phyloP scores from a whole-genome alignment of 2,888 invertebrate species.

The Halocaridina rubra region DNA sequence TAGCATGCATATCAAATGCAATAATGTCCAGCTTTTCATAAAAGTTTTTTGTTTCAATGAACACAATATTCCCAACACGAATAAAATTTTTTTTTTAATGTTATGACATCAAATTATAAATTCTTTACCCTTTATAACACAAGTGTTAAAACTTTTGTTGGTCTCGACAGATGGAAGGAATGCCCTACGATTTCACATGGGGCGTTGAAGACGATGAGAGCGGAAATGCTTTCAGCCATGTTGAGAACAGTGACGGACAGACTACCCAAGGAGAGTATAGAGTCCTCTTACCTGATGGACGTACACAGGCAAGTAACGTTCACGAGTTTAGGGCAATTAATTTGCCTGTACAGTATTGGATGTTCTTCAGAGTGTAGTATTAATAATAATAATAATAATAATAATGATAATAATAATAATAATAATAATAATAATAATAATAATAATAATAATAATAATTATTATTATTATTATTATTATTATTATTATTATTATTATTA shows the following conservation, averaged over 20 bases:
- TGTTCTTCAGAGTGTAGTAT: too few species aligned
- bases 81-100: background rate
- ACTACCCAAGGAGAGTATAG: slow-evolving; percentile 60
- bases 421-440: too few species aligned
- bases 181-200: slow-evolving; percentile 62
- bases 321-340: too few species aligned
- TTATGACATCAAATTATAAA: background rate
- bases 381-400: too few species aligned
- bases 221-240: slow-evolving; percentile 57
- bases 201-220: slow-evolving; percentile 45
- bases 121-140: background rate
- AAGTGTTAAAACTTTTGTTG: background rate
- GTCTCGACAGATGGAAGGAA: slow-evolving; percentile 30
- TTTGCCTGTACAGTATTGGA: too few species aligned
- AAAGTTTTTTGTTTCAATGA: background rate
- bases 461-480: too few species aligned
- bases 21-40: background rate
- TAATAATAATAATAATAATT: too few species aligned
- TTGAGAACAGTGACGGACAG: slow-evolving; percentile 60
- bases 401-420: too few species aligned
- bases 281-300: slow-evolving; percentile 54
- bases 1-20: background rate
- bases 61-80: background rate
- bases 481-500: too few species aligned
- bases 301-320: slow-evolving; percentile 59